phyloP scores from a whole-genome alignment of 2,888 invertebrate species.

The Eupithecia vulgata region DNA sequence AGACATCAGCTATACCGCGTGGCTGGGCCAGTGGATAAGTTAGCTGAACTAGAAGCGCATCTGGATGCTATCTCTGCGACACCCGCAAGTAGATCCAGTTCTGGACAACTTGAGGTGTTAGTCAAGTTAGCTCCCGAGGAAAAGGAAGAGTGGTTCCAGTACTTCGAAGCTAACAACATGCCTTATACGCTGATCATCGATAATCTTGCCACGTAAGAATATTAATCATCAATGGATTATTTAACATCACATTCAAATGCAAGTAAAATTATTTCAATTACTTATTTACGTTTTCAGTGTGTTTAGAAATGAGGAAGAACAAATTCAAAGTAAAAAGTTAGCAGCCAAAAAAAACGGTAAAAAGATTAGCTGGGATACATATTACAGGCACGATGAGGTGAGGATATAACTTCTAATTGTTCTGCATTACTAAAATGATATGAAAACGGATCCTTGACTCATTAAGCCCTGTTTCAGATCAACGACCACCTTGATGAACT shows the following conservation, averaged over 20 bases:
- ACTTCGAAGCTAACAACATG: constrained; percentile 63
- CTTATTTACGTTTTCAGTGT: constrained; percentile 54
- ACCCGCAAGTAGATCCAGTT: constrained; percentile 55
- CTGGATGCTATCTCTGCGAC: constrained; percentile 66
- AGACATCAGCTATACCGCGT: constrained; percentile 70
- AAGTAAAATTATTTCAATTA: constrained; percentile 2
- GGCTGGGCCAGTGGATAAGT: constrained; percentile 58
- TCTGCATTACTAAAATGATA: not conserved
- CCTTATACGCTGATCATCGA: constrained; percentile 63
- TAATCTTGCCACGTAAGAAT: constrained; percentile 70
- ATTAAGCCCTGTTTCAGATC: constrained; percentile 65
- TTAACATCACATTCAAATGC: not conserved
- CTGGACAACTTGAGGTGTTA: constrained; percentile 65
- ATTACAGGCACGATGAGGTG: constrained; percentile 68
- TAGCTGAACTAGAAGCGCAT: constrained; percentile 57
- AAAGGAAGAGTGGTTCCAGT: constrained; percentile 64
- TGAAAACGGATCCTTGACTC: not conserved
- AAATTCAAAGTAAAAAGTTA: constrained; percentile 52
- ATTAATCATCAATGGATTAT: not conserved
- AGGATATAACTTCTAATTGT: not conserved
- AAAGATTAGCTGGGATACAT: constrained; percentile 69
- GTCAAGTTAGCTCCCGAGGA: constrained; percentile 68
- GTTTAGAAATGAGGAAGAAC: constrained; percentile 65
- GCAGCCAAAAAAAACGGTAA: constrained; percentile 57
- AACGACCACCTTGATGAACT: constrained; percentile 75